Base-by-base conservation (phyloP, 2,888 invertebrate species). In the Tethea ocularis region DNA sequence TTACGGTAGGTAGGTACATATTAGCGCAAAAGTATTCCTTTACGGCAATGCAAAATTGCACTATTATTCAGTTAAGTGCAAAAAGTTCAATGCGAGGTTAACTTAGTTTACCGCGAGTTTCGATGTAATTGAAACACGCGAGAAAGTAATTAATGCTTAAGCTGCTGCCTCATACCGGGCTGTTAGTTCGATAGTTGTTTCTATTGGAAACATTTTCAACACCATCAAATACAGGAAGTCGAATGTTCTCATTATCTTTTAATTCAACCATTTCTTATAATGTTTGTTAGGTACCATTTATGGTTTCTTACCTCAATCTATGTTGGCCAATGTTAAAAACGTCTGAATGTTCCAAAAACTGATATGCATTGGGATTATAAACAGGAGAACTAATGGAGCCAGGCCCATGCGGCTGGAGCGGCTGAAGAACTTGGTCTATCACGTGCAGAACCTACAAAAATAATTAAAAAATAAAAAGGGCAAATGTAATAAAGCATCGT, bases 401-500 rank as follows among this genome's bases (percentile, higher is more conserved):
- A 17, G 94, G 93, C 29, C 94, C 94, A 59, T 93, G 91, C 0
- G 96, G 94, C 71, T 95, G 94, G 6, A 97, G 95, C 0, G 98
- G 98, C 72, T 96, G 95, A 63, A 98, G 90, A 29, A 98, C 97
- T 87, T 97, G 96, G 80, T 97, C 97, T 81, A 98, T 97, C 76
- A 97, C 95, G 86, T 98, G 97, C 70, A 98, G 94, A 17, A 97
- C 95, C 97, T 98, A 87, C 20, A 89, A 88, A 56, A 57, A 68
- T 33, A 24, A 52, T 98, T 87, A 20, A 89, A 88, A 56, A 57
- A 68, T 33, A 24, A 52, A 24, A 26, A 46, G 46, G 20, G 10
- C 46, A 20, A 46, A 46, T n/a, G 10, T 46, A 46, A 46, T 46
- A 46, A 46, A 46, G 46, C 20, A 46, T 20, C 46, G 20, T 46